Evolutionary conservation across 2,888 invertebrate species (phyloP), one percentile per base, ranked within the genome.

Genomic region (Ichneumoninae sp.): DNA sequence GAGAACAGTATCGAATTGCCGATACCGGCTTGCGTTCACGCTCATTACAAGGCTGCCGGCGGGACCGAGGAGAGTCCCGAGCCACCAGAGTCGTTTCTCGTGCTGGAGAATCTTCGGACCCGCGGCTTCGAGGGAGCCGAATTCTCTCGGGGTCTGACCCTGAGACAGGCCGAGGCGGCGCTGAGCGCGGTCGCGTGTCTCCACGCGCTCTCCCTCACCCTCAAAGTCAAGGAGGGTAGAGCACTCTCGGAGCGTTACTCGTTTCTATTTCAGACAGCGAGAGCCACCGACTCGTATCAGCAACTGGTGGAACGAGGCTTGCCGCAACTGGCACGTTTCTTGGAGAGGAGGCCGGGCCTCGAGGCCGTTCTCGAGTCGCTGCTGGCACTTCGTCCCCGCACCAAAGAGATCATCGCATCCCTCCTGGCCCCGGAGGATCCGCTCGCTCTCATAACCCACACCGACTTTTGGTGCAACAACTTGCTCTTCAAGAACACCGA

Each of bases 401-500:
- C 97, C 13, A 96, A 97, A 89, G 95, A 96, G 22, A 94, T 97
- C 66, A 96, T 97, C 33, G 96, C 96, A 26, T 95, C 96, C 2
- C 94, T 97, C 7, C 93, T 97, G 44, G 95, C 96, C 66, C 97
- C 97, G 0, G 95, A 96, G 70, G 97, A 96, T 90, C 97, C 97
- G 0, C 93, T 96, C 89, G 96, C 97, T 0, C 94, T 97, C 6
- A 96, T 97, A 83, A 97, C 97, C 0, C 97, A 97, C 92, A 97
- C 97, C 0, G 97, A 97, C 91, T 97, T 97, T 93, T 97, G 97
- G 97, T 96, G 97, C 91, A 97, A 97, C 88, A 97, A 97, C 93
- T 94, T 97, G 19, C 94, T 97, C 84, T 97, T 97, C 90, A 94
- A 95, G 79, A 92, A 91, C 19, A 88, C 82, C 88, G 93, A 81